Conservation (phyloP, 2,888 invertebrate genomes). For the Pyrochroa serraticornis region DNA sequence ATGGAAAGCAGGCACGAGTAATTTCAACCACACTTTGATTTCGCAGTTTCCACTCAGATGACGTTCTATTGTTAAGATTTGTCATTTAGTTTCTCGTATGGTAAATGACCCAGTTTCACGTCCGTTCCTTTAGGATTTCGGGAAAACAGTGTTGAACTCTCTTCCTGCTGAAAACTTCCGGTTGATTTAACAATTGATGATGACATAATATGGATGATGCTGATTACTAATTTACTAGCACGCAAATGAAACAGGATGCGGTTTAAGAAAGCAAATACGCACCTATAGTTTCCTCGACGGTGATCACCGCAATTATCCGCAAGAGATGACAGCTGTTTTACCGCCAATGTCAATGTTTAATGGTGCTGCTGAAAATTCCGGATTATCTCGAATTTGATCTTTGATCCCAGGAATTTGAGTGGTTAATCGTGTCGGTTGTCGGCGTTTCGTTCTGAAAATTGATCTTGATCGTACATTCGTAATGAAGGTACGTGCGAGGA, state of each 20-base stretch:
- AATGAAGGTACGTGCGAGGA: background rate
- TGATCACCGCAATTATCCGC: constrained; percentile 10
- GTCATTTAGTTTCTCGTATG: no score
- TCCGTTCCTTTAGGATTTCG: no score
- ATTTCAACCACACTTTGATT: background rate
- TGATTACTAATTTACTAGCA: constrained; percentile 19
- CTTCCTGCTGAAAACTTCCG: background rate
- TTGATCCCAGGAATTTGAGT: no score
- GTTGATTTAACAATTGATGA: constrained; percentile 10
- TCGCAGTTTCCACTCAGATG: no score
- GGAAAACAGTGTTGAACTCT: no score
- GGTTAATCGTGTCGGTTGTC: no score
- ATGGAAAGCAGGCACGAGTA: background rate
- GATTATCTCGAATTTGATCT: no score
- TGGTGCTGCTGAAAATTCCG: no score
- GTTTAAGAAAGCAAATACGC: constrained; percentile 20
- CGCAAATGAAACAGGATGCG: constrained; percentile 26
- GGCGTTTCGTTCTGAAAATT: background rate
- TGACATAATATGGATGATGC: constrained; percentile 15
- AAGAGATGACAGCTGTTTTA: constrained; percentile 10
- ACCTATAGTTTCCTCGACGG: constrained; percentile 11
- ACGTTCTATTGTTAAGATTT: no score
- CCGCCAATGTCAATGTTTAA: no score
- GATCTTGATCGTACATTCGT: background rate
- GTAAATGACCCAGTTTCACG: no score